Evolutionary conservation across 2,888 invertebrate species (phyloP).

Genomic region (Synergus laeviventris): DNA sequence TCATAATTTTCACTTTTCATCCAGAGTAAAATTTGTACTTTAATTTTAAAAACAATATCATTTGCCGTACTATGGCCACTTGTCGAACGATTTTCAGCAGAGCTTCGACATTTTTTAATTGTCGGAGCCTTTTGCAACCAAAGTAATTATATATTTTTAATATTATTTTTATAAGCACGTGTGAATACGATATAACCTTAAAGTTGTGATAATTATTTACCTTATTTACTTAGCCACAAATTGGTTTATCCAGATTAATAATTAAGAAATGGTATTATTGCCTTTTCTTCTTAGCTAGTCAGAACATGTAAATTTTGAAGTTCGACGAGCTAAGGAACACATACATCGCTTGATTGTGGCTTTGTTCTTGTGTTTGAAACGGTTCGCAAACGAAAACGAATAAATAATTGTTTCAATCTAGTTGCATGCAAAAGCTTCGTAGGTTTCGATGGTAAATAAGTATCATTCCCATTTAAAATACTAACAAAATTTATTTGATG

Average conservation of each 20-base stretch:
- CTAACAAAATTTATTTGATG: no score
- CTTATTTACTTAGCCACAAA: not conserved
- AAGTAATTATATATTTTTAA: slow-evolving; percentile 8
- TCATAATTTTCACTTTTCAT: no score
- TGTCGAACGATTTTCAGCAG: slow-evolving; percentile 11
- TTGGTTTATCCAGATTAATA: not conserved
- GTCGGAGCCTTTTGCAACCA: not conserved
- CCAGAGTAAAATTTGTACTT: not conserved
- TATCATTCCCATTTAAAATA: no score
- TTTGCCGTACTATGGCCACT: slow-evolving; percentile 4
- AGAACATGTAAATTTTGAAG: not conserved
- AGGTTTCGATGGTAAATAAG: no score
- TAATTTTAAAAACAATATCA: not conserved
- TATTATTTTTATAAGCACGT: not conserved
- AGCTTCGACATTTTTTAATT: slow-evolving; percentile 4
- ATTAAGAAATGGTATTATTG: not conserved
- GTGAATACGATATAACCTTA: not conserved
- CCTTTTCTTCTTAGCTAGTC: not conserved
- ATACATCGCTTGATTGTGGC: no score
- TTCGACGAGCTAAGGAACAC: no score
- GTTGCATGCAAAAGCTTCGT: no score
- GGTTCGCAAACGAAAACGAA: no score
- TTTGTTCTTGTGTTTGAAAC: no score
- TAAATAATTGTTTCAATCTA: no score
- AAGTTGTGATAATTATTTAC: slow-evolving; percentile 5